Percentiles rank a stretch among this genome's conserved stretches.
Conservation (phyloP, 2,113 vertebrate species). For the Syngnathus typhle region DNA sequence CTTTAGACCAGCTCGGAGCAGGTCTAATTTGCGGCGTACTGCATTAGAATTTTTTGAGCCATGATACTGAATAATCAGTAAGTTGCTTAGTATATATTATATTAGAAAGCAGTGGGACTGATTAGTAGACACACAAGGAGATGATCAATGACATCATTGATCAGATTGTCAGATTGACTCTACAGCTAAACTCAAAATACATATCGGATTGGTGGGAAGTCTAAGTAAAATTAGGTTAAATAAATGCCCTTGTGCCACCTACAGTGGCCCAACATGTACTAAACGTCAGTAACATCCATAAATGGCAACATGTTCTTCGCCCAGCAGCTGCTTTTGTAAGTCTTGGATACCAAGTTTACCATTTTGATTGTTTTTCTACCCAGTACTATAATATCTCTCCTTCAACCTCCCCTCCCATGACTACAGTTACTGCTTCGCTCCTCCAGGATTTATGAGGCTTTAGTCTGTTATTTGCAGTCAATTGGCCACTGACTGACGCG, state of each 20-base stretch:
- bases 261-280: conserved; percentile 6
- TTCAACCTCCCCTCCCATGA: conserved; percentile 38
- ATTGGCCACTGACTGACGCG: conserved; percentile 36
- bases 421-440: conserved; percentile 26
- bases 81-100: too few relatives aligned
- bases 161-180: too few relatives aligned
- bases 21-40: too few relatives aligned
- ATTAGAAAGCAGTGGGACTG: too few relatives aligned
- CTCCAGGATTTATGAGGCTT: conserved; percentile 36
- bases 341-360: conserved; percentile 43
- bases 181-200: too few relatives aligned
- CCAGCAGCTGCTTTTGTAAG: conserved; percentile 47
- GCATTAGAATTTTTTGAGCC: too few relatives aligned
- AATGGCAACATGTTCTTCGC: conserved; percentile 45
- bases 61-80: too few relatives aligned
- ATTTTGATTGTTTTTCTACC: conserved; percentile 49
- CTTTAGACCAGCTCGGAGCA: too few relatives aligned
- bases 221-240: background rate
- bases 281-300: conserved; percentile 43
- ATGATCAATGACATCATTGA: too few relatives aligned
- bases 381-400: conserved; percentile 43
- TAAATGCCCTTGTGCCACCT: conserved; percentile 30
- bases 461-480: conserved; percentile 50
- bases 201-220: too few relatives aligned
- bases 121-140: too few relatives aligned